Percentiles rank a stretch among this genome's conserved stretches.
These are phyloP conservation scores for Hyposoter didymator DNA, from an alignment of 2,888 invertebrate genomes.

Conservation along the genomic window DNA sequence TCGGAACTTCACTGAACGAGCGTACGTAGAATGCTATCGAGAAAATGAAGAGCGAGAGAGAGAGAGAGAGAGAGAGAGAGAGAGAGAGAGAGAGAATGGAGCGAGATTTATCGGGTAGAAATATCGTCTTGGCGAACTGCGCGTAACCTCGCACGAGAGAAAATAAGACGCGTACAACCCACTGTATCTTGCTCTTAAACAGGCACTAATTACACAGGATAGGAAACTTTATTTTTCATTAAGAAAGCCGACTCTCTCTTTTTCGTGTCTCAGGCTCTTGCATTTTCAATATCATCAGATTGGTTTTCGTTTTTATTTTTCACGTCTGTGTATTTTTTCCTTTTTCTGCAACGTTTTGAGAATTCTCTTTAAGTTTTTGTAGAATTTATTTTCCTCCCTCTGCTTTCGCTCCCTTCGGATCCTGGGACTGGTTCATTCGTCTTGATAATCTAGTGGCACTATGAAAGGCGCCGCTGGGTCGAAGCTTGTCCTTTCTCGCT, in stretches of 20 bases:
- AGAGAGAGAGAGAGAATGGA: slow-evolving; percentile 20
- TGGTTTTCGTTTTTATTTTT: slow-evolving; percentile 10
- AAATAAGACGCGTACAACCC: slow-evolving; percentile 55
- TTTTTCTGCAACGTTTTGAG: slow-evolving; percentile 23
- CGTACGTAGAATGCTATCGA: slow-evolving; percentile 25
- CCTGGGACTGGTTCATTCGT: slow-evolving; percentile 71
- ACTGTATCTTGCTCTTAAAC: slow-evolving; percentile 62
- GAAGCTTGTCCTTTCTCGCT: slow-evolving; percentile 67
- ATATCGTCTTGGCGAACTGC: slow-evolving; percentile 34
- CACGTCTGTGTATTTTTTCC: background rate
- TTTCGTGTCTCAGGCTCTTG: slow-evolving; percentile 40
- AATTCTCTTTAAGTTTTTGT: slow-evolving; percentile 29
- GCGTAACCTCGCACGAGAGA: slow-evolving; percentile 39
- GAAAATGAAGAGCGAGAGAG: background rate
- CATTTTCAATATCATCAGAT: slow-evolving; percentile 44
- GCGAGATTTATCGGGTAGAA: slow-evolving; percentile 28
- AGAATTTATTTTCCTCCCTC: slow-evolving; percentile 38
- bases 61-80: slow-evolving; percentile 15
- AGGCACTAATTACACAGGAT: slow-evolving; percentile 70
- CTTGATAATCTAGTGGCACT: slow-evolving; percentile 73
- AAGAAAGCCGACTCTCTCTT: slow-evolving; percentile 49
- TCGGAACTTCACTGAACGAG: slow-evolving; percentile 57
- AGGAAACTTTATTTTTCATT: slow-evolving; percentile 71
- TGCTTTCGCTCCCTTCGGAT: slow-evolving; percentile 54
- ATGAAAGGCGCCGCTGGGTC: slow-evolving; percentile 72